Base-by-base conservation (phyloP, 2,888 invertebrate genomes). In the Eupithecia centaureata region DNA sequence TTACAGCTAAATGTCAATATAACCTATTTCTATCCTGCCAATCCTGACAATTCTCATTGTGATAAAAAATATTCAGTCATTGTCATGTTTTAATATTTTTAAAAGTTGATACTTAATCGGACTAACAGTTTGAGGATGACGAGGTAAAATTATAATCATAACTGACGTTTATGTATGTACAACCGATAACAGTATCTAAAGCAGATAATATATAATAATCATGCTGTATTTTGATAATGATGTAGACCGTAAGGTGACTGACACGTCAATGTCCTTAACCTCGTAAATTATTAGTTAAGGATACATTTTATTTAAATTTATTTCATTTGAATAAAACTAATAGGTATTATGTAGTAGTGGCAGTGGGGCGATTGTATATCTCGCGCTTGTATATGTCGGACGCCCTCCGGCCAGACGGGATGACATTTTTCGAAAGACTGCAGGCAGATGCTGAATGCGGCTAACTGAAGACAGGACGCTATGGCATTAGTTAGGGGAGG, bases 281-380 rank as follows among this genome's bases (percentile, higher is more conserved):
- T 59, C 63, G 65, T 65, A 27, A 61, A 68, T 42, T 56, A 28
- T 12, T 1, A n/a, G 54, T 15, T 54, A 13, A 47, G 15, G 7
- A 56, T 15, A 42, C 18, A 15, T 4, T 42, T 47, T 22, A 47
- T 47, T 22, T 18, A 42, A 42, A 47, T 47, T 22, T 18, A 22
- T 22, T 42, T 42, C 10, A 42, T 42, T 47, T 47, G 22, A 22
- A 47, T 22, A 12, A 22, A n/a, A n/a, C n/a, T n/a, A n/a, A n/a
- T n/a, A n/a, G n/a, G n/a, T n/a, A n/a, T n/a, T n/a, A n/a, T n/a
- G n/a, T n/a, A n/a, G n/a, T n/a, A n/a, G n/a, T n/a, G n/a, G n/a
- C n/a, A n/a, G n/a, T n/a, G n/a, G n/a, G n/a, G n/a, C n/a, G n/a
- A n/a, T n/a, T n/a, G n/a, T n/a, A n/a, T n/a, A n/a, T n/a, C n/a